These are phyloP conservation scores for Pristionchus mayeri DNA, from an alignment of 2,888 invertebrate species.

Conservation along the genomic window DNA sequence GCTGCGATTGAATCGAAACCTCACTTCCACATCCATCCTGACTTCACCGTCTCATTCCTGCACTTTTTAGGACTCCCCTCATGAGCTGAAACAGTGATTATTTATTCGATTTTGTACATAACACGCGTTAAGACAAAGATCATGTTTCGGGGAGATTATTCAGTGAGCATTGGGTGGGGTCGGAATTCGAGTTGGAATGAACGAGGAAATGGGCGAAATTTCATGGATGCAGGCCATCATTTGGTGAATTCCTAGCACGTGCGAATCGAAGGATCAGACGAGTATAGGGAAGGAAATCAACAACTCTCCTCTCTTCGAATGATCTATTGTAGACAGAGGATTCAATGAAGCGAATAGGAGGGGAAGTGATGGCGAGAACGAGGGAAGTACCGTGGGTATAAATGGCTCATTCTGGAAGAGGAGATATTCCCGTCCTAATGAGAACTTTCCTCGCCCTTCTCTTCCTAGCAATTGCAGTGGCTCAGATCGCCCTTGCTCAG, in stretches of 20 bases:
- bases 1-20: background rate
- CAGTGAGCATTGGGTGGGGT: no score
- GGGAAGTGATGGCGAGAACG: background rate
- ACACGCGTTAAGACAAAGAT: no score
- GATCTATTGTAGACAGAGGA: background rate
- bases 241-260: background rate
- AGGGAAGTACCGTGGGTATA: background rate
- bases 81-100: no score
- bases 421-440: background rate
- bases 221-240: no score
- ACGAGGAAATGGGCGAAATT: no score
- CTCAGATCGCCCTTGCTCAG: background rate
- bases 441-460: background rate
- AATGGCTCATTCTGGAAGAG: background rate
- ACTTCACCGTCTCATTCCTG: background rate
- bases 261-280: background rate
- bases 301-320: background rate
- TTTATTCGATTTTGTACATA: no score
- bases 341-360: background rate
- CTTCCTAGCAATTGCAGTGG: background rate
- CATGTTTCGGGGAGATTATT: no score
- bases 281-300: background rate
- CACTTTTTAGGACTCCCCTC: no score
- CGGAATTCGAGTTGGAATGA: conserved; percentile 26
- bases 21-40: background rate